Evolutionary conservation across 2,888 invertebrate genomes (phyloP), one percentile per base, ranked within the genome.

Genomic region (Prosopocoilus inquinatus): DNA sequence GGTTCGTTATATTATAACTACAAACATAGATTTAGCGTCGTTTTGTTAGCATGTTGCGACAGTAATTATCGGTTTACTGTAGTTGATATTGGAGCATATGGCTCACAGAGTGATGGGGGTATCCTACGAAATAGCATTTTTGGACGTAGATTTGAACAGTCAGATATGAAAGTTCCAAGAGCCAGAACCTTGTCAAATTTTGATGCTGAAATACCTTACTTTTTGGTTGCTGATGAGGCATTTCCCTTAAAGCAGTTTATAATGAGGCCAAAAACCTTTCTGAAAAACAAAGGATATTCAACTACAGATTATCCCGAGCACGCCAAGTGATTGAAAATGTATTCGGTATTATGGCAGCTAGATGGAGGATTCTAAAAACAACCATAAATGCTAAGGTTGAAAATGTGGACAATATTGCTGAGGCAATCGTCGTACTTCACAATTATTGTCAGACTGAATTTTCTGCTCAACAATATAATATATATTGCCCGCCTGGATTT

Each of bases 1-100:
- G 56, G 52, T 20, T 56, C 52, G 7, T 12, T 35, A 34, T 52
- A 50, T 12, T 50, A 39, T 47, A 52, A 56, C 46, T 56, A 52
- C 28, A 56, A 56, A 47, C n/a, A 33, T 12, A 33, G 4, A 36
- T 56, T 56, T 20, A 51, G 51, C 32, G 28, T 47, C 13, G 51
- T 52, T 16, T 12, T n/a, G n/a, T n/a, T n/a, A n/a, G n/a, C n/a
- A n/a, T n/a, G n/a, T n/a, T n/a, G n/a, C n/a, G n/a, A n/a, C n/a
- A n/a, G n/a, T n/a, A n/a, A n/a, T n/a, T n/a, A n/a, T n/a, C n/a
- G n/a, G n/a, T n/a, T n/a, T n/a, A n/a, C n/a, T n/a, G n/a, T n/a
- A n/a, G n/a, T n/a, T n/a, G n/a, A n/a, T n/a, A n/a, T n/a, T n/a
- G n/a, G n/a, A n/a, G n/a, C n/a, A n/a, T n/a, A n/a, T n/a, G n/a